A percentile compares a stretch with the other conserved stretches of the same genome.
Evolutionary conservation across 2,113 vertebrate genomes (phyloP).

Genomic region (Brachyhypopomus occidentalis): DNA sequence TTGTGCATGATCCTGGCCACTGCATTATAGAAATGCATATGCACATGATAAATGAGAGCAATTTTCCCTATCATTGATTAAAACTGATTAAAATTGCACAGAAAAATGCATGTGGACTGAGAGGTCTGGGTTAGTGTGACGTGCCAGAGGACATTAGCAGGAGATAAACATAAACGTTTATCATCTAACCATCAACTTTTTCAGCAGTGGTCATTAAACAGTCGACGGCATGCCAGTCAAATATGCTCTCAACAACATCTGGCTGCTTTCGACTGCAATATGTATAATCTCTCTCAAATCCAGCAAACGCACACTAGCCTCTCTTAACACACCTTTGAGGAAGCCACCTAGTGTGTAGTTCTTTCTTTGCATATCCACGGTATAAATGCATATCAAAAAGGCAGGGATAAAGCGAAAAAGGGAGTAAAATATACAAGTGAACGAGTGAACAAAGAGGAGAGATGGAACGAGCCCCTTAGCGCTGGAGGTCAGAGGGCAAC

Average conservation of each 20-base stretch:
- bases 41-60: slow-evolving; percentile 51
- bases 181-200: background rate
- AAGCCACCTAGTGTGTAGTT: background rate
- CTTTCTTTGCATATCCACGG: background rate
- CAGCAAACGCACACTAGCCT: background rate
- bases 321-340: background rate
- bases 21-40: slow-evolving; percentile 52
- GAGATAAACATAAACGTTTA: slow-evolving; percentile 24
- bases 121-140: background rate
- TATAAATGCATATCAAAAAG: background rate
- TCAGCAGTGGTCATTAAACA: slow-evolving; percentile 6
- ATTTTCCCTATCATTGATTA: slow-evolving; percentile 65
- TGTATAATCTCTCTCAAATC: background rate
- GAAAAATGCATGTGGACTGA: slow-evolving; percentile 59
- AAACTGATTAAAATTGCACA: slow-evolving; percentile 67
- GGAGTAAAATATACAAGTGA: background rate
- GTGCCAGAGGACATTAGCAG: slow-evolving; percentile 26
- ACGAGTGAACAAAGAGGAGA: slow-evolving; percentile 3
- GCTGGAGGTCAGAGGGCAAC: background rate
- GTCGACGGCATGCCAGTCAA: slow-evolving; percentile 21
- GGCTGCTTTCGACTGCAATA: background rate
- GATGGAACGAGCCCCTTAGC: background rate
- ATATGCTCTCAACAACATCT: slow-evolving; percentile 9
- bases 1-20: slow-evolving; percentile 33
- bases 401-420: background rate